Evolutionary conservation across 1,140 invertebrate genomes (phyloP).

Genomic region (Melanaphis sacchari): DNA sequence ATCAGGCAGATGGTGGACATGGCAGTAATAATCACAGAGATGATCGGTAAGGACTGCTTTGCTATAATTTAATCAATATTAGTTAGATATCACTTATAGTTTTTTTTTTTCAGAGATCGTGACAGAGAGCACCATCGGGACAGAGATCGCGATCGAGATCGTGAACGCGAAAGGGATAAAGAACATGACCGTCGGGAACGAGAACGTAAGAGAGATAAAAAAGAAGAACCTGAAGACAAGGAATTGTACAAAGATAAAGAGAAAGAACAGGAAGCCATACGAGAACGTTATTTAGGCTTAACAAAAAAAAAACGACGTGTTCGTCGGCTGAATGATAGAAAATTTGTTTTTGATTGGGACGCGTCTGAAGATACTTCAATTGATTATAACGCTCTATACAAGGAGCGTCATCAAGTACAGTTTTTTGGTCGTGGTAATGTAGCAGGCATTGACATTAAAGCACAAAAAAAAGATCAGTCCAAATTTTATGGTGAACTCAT

Average conservation of each 20-base stretch:
- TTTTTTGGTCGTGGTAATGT: constrained; percentile 98
- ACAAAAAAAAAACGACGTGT: constrained; percentile 93
- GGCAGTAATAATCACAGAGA: constrained; percentile 58
- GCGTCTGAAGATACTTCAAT: constrained; percentile 96
- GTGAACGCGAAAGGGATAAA: constrained; percentile 62
- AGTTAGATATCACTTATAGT: not conserved
- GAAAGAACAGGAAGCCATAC: constrained; percentile 90
- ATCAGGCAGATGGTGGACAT: constrained; percentile 65
- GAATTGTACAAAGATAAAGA: constrained; percentile 82
- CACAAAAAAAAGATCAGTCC: constrained; percentile 96
- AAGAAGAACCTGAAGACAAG: constrained; percentile 67
- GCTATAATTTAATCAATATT: not conserved
- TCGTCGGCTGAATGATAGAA: constrained; percentile 93
- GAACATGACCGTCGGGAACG: constrained; percentile 60
- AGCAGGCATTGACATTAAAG: constrained; percentile 96
- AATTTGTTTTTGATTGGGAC: constrained; percentile 99
- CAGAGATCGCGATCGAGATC: constrained; percentile 52
- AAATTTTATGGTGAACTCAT: constrained; percentile 98
- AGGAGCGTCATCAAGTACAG: constrained; percentile 94
- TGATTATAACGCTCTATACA: constrained; percentile 97
- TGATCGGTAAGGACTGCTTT: constrained; percentile 49
- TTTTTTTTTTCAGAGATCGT: constrained; percentile 43
- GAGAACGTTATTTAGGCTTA: constrained; percentile 93
- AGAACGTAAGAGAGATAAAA: constrained; percentile 61
- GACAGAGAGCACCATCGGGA: constrained; percentile 29